A percentile compares a stretch with the other conserved stretches of the same genome.
Evolutionary conservation across 2,888 invertebrate species (phyloP).

Genomic region (Apamea anceps): DNA sequence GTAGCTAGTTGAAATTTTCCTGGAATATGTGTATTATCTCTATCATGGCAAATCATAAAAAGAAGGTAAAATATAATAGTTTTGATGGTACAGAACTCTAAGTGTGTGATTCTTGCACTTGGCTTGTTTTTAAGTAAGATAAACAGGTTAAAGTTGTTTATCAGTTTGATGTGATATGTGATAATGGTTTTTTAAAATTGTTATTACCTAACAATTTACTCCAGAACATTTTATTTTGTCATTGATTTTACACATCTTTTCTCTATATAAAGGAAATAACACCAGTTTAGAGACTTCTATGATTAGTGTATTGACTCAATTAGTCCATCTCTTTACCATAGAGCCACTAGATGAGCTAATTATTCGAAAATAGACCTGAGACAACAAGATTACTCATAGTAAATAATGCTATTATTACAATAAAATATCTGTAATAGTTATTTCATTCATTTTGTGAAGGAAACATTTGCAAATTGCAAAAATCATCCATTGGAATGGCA

Average conservation of each 20-base stretch:
- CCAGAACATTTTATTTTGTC: neutral
- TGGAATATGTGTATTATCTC: neutral
- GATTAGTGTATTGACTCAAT: neutral
- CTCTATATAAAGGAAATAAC: slow-evolving; percentile 2
- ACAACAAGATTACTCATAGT: slow-evolving; percentile 1
- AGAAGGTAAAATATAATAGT: neutral
- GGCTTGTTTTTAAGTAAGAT: slow-evolving; percentile 1
- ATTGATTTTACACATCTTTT: neutral
- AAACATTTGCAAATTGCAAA: neutral
- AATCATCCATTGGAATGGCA: neutral
- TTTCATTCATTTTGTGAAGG: neutral
- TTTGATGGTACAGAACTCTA: neutral
- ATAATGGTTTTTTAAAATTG: neutral
- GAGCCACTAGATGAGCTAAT: neutral
- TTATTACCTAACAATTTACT: slow-evolving; percentile 6
- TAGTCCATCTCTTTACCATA: slow-evolving; percentile 1
- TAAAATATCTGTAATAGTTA: neutral
- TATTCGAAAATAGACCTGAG: neutral
- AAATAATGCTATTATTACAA: slow-evolving; percentile 1
- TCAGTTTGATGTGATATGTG: slow-evolving; percentile 10
- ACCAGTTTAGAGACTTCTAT: neutral
- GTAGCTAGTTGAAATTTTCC: neutral
- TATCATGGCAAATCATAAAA: neutral
- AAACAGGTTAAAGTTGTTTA: slow-evolving; percentile 10
- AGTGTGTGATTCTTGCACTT: neutral